Evolutionary conservation across 2,113 vertebrate genomes (phyloP), one percentile per base, ranked within the genome.

Genomic region (Maccullochella peelii): DNA sequence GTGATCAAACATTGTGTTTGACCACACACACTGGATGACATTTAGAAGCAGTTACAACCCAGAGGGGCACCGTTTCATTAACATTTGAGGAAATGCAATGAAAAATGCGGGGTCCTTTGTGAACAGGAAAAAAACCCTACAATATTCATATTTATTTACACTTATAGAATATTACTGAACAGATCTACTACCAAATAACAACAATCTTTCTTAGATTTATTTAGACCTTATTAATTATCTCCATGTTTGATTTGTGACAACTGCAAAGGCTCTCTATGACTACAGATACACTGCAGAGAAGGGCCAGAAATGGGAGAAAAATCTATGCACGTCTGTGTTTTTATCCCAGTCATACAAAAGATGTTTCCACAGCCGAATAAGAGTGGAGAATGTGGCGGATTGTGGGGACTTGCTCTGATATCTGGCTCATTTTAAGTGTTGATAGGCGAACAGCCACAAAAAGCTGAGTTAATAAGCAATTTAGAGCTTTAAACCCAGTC

Each of bases 391-490:
- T 75, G 57, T 44, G 65, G 36, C 1, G 40, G 73, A 55, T 15
- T 65, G 67, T 58, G 20, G 47, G 42, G 59, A 12, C 25, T 52
- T 1, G 78, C 79, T 87, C 85, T 83, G 79, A 90, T 87, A 89
- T 91, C 80, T 83, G 88, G 50, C 83, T 93, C 74, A 93, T 93
- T 93, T 93, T 82, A 94, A 90, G 92, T 93, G 90, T 88, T 93
- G 93, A 94, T 90, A 91, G 92, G 87, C 78, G 38, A 86, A 78
- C 80, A 87, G 84, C 86, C 86, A 91, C 79, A 93, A 90, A 91
- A 92, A 90, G 86, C 87, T 0, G 61, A 89, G 86, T 86, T 95
- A 94, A 92, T 94, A 89, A 93, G 90, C 90, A 92, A 95, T 94
- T 94, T 94, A 82, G 86, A 89, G 93, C 90, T 93, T 94, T 91